Percentiles rank a stretch among this genome's conserved stretches.
These are phyloP conservation scores for Tiaroga cobitis DNA, from an alignment of 2,797 vertebrate species.

Conservation along the genomic window DNA sequence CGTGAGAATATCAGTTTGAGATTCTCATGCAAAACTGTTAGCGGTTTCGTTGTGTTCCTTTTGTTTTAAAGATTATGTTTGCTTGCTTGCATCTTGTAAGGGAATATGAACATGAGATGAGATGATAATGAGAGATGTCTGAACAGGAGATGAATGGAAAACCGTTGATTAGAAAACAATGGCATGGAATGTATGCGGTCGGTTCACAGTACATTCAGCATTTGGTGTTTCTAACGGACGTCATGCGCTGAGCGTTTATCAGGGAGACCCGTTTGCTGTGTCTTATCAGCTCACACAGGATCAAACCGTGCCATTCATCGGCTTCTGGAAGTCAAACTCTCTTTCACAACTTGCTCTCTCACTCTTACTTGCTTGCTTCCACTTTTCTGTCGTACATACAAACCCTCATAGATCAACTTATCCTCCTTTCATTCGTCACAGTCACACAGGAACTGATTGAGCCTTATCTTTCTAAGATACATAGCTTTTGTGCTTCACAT, in stretches of 20 bases:
- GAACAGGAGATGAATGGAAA: slow-evolving; percentile 4
- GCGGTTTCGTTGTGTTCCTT: background rate
- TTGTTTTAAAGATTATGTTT: background rate
- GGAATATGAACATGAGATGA: slow-evolving; percentile 18
- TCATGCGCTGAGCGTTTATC: slow-evolving; percentile 10
- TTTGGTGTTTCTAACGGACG: background rate
- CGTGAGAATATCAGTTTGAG: background rate
- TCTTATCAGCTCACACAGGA: background rate
- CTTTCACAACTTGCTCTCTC: background rate
- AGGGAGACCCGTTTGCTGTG: background rate
- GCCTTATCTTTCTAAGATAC: slow-evolving; percentile 24
- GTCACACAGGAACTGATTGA: slow-evolving; percentile 17
- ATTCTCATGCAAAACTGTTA: background rate
- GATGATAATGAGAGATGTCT: background rate
- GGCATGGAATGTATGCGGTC: background rate
- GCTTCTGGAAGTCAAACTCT: background rate
- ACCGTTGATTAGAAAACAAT: slow-evolving; percentile 30
- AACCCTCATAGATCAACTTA: background rate
- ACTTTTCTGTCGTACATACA: background rate
- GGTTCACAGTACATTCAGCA: background rate
- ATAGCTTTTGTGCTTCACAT: slow-evolving; percentile 18
- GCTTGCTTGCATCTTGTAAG: background rate
- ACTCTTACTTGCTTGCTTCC: background rate
- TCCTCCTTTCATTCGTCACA: slow-evolving; percentile 15
- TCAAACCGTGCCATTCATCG: background rate